A percentile compares a stretch with the other conserved stretches of the same genome.
Conservation (phyloP, 2,113 vertebrate genomes). For the Diglossa brunneiventris region DNA sequence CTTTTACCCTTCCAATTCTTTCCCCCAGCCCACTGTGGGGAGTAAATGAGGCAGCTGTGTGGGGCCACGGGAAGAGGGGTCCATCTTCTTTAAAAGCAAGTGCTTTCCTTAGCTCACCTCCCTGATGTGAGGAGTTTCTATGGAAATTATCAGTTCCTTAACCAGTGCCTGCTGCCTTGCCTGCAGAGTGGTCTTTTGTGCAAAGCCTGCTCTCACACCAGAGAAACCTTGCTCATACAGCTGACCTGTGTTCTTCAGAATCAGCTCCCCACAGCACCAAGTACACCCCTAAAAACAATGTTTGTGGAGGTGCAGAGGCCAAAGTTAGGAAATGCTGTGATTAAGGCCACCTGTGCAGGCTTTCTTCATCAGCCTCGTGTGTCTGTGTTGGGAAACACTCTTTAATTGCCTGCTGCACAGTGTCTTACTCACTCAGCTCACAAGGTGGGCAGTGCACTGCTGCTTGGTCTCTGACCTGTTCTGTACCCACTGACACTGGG, state of each 20-base stretch:
- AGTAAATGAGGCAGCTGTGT: neutral
- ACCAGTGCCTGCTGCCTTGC: neutral
- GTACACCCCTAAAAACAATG: neutral
- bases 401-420: neutral
- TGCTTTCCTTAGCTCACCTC: neutral
- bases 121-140: neutral
- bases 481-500: neutral
- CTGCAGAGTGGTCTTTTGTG: neutral
- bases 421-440: neutral
- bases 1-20: neutral
- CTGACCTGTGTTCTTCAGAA: neutral
- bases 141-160: neutral
- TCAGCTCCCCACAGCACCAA: neutral
- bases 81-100: neutral
- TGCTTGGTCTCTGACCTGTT: neutral
- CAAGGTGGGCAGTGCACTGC: neutral
- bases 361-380: neutral
- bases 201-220: neutral
- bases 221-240: neutral
- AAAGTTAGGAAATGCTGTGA: conserved; percentile 19
- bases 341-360: neutral
- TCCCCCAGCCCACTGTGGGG: too few relatives aligned
- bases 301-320: neutral
- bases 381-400: neutral
- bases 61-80: neutral